Evolutionary conservation across 2,113 vertebrate genomes (phyloP).

Genomic region (Cebidichthys violaceus): DNA sequence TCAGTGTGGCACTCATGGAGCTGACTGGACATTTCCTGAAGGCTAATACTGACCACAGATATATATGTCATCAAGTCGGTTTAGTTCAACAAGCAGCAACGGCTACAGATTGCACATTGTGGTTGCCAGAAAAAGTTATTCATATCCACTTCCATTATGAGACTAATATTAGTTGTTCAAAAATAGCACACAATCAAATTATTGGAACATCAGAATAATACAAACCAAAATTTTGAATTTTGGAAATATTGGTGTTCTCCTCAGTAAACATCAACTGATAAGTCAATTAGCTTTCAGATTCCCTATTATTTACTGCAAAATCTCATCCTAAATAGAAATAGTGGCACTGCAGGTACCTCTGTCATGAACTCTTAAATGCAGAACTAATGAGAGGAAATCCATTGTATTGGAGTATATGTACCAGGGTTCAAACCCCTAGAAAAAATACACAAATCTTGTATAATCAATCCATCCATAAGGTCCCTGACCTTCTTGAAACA

Average conservation of each 20-base stretch:
- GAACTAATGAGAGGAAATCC: neutral
- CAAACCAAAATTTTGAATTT: slow-evolving; percentile 1
- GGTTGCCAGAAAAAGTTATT: neutral
- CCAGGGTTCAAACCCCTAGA: slow-evolving; percentile 34
- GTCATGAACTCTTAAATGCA: neutral
- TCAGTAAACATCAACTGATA: slow-evolving; percentile 4
- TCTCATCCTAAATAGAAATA: neutral
- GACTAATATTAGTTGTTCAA: neutral
- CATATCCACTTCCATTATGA: neutral
- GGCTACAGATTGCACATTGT: neutral
- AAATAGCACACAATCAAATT: neutral
- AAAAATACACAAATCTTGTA: slow-evolving; percentile 55
- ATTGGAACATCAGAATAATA: neutral
- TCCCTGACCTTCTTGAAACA: slow-evolving; percentile 57
- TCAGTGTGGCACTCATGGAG: neutral
- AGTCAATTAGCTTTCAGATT: neutral
- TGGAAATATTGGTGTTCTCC: neutral
- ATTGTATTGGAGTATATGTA: neutral
- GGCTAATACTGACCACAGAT: neutral
- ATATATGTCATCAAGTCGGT: neutral
- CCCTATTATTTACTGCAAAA: neutral
- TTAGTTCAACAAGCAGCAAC: neutral
- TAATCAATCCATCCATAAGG: slow-evolving; percentile 61
- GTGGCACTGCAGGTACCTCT: neutral
- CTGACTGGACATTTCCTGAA: neutral